A percentile compares a stretch with the other conserved stretches of the same genome.
phyloP scores from a whole-genome alignment of 2,888 invertebrate species.

The Erpobdella octoculata region DNA sequence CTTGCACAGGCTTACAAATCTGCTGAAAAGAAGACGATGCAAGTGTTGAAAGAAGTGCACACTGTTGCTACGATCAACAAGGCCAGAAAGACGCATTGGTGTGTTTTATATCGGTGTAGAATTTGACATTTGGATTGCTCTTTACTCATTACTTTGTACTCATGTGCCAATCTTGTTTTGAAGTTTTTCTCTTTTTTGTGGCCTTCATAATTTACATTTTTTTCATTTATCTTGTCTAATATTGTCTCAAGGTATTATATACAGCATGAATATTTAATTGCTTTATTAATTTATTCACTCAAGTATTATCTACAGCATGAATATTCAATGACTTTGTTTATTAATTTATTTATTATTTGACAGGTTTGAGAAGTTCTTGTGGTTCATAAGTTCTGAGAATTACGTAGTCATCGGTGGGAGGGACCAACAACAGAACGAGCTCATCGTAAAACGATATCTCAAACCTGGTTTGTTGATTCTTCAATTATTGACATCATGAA shows the following conservation, averaged over 20 bases:
- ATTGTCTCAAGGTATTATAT: too few species aligned
- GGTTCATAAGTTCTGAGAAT: slow-evolving; percentile 96
- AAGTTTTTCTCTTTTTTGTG: too few species aligned
- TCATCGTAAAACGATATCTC: slow-evolving; percentile 82
- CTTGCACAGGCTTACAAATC: slow-evolving; percentile 74
- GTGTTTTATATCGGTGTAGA: slow-evolving; percentile 31
- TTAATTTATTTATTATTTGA: slow-evolving; percentile 14
- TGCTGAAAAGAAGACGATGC: slow-evolving; percentile 86
- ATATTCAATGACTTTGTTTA: background rate
- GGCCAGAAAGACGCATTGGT: slow-evolving; percentile 86
- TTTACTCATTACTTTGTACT: too few species aligned
- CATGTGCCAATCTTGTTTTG: too few species aligned
- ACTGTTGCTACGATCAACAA: slow-evolving; percentile 85
- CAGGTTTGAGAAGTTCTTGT: slow-evolving; percentile 91
- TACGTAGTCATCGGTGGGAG: slow-evolving; percentile 51
- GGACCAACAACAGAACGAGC: slow-evolving; percentile 26
- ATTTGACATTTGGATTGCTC: too few species aligned
- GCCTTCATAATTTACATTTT: too few species aligned
- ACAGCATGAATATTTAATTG: too few species aligned
- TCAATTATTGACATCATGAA: background rate
- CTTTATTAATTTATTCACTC: too few species aligned
- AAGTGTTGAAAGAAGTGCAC: slow-evolving; percentile 83
- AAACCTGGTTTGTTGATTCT: slow-evolving; percentile 46
- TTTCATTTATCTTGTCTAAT: too few species aligned
- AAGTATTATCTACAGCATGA: background rate